phyloP scores from a whole-genome alignment of 1,140 invertebrate genomes.

The Leptopilina boulardi region DNA sequence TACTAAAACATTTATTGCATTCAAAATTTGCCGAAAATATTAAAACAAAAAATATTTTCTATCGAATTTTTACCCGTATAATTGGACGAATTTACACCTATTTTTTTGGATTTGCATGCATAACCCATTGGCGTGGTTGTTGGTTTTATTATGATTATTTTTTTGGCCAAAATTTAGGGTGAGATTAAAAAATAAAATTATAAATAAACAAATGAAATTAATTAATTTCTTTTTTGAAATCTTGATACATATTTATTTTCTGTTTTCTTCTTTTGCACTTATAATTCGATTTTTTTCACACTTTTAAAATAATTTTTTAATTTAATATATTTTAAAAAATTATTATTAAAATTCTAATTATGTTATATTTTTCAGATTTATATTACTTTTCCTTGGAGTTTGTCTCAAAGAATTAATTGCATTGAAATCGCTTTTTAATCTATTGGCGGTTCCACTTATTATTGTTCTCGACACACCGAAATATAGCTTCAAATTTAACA shows the following conservation, averaged over 20 bases:
- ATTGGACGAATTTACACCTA: constrained; percentile 76
- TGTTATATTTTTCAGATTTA: constrained; percentile 52
- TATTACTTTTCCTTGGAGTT: constrained; percentile 33
- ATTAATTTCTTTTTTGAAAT: too few species aligned
- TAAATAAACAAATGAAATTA: neutral
- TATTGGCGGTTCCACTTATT: constrained; percentile 79
- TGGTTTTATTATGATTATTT: constrained; percentile 77
- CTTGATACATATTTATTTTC: too few species aligned
- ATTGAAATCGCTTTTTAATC: constrained; percentile 77
- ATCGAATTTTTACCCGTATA: neutral
- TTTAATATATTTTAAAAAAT: too few species aligned
- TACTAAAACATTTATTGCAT: constrained; percentile 67
- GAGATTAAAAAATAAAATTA: neutral
- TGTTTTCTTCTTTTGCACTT: too few species aligned
- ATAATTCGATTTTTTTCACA: too few species aligned
- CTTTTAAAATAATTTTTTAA: neutral
- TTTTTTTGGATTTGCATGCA: constrained; percentile 77
- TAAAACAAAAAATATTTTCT: neutral
- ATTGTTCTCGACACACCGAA: constrained; percentile 78
- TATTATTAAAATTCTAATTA: too few species aligned
- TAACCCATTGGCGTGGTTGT: constrained; percentile 80
- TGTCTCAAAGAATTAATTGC: constrained; percentile 49
- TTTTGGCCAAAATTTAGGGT: constrained; percentile 51
- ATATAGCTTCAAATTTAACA: constrained; percentile 79
- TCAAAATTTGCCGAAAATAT: constrained; percentile 42